phyloP scores from a whole-genome alignment of 2,888 invertebrate species.

The Morpho achilles region DNA sequence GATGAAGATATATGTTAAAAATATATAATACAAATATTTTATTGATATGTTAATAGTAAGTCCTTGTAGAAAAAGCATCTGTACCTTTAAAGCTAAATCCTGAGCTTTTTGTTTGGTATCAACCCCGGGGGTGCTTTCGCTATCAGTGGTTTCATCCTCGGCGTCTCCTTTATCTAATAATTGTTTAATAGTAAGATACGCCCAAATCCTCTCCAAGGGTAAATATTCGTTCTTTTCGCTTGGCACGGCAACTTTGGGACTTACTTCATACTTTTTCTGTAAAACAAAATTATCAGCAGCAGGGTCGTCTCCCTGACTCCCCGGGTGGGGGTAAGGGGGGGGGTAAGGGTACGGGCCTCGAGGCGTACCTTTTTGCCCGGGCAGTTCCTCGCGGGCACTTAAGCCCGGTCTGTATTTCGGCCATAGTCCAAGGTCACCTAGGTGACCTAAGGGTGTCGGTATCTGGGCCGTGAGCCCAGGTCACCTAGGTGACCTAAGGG shows the following conservation, averaged over 20 bases:
- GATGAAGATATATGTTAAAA: too few relatives aligned
- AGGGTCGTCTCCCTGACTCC: too few relatives aligned
- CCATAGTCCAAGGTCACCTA: too few relatives aligned
- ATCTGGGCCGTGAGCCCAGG: too few relatives aligned
- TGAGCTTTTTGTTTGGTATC: slow-evolving; percentile 69
- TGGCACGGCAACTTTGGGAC: slow-evolving; percentile 45
- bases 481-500: too few relatives aligned
- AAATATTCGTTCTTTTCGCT: slow-evolving; percentile 37
- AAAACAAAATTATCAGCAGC: not conserved
- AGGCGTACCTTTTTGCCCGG: too few relatives aligned
- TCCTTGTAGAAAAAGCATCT: not conserved
- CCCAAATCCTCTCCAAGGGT: slow-evolving; percentile 81
- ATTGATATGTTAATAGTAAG: not conserved
- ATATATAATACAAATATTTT: too few relatives aligned
- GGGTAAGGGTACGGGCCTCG: too few relatives aligned
- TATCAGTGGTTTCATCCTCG: slow-evolving; percentile 15
- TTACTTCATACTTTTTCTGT: slow-evolving; percentile 53
- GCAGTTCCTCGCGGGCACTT: too few relatives aligned
- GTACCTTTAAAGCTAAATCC: slow-evolving; percentile 77
- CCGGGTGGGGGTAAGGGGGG: too few relatives aligned
- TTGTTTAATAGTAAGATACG: slow-evolving; percentile 83
- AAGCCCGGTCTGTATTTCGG: too few relatives aligned
- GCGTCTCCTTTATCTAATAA: slow-evolving; percentile 77
- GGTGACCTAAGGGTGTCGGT: too few relatives aligned
- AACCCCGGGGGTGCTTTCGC: slow-evolving; percentile 38